Evolutionary conservation across 1,140 invertebrate genomes (phyloP).

Genomic region (Pinna nobilis): DNA sequence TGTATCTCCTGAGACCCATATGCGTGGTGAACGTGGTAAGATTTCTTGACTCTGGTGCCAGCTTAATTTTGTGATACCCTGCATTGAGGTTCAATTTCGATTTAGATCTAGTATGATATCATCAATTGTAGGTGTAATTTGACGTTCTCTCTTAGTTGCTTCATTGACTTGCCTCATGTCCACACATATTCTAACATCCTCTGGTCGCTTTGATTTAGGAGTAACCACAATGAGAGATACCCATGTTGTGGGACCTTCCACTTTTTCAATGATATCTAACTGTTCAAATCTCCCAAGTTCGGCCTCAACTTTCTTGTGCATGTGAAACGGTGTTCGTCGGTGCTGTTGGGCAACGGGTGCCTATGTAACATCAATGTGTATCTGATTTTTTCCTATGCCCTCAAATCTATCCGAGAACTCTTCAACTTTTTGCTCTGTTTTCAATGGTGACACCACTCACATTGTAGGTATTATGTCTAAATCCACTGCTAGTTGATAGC

Average conservation of each 20-base stretch:
- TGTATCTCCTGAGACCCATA: constrained; percentile 40
- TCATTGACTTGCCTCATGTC: constrained; percentile 47
- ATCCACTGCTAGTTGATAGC: constrained; percentile 20
- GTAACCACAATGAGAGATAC: constrained; percentile 33
- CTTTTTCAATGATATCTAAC: constrained; percentile 34
- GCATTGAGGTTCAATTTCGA: constrained; percentile 38
- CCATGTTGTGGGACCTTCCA: constrained; percentile 28
- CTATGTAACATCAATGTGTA: constrained; percentile 43
- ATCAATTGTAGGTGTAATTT: constrained; percentile 55
- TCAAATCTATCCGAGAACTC: constrained; percentile 29
- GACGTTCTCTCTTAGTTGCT: constrained; percentile 36
- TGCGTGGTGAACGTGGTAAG: constrained; percentile 47
- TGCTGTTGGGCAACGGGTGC: constrained; percentile 30
- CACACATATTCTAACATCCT: constrained; percentile 40
- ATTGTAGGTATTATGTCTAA: constrained; percentile 4
- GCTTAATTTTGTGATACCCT: constrained; percentile 41
- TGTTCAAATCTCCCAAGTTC: constrained; percentile 28
- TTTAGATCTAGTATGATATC: constrained; percentile 53
- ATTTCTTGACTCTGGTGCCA: constrained; percentile 26
- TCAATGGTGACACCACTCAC: neutral
- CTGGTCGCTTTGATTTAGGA: constrained; percentile 33
- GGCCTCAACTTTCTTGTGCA: constrained; percentile 25
- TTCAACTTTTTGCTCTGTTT: neutral
- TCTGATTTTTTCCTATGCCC: constrained; percentile 45
- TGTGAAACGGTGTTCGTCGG: constrained; percentile 35